These are phyloP conservation scores for Aphelinus atriplicis DNA, from an alignment of 1,140 invertebrate genomes.

Conservation along the genomic window DNA sequence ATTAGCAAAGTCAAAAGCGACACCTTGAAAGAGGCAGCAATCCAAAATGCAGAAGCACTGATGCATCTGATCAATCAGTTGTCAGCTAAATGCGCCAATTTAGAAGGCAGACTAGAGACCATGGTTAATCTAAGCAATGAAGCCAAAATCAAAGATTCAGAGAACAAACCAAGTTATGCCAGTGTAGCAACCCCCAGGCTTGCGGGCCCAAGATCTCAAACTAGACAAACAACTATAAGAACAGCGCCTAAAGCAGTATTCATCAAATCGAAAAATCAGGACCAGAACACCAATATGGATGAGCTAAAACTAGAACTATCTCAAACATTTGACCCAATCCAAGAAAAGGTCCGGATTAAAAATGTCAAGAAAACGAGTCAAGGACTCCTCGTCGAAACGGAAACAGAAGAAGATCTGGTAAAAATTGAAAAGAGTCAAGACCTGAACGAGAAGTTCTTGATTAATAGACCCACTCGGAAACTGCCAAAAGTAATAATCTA, in stretches of 20 bases:
- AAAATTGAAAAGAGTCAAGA: neutral
- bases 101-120: no score
- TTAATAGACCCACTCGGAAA: neutral
- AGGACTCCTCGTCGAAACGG: constrained; percentile 21
- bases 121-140: no score
- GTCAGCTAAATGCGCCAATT: no score
- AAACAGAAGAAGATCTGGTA: constrained; percentile 5
- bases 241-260: neutral
- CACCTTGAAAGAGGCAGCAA: no score
- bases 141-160: no score
- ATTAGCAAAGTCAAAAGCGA: no score
- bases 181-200: no score
- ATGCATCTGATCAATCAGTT: no score
- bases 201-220: no score
- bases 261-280: neutral
- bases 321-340: neutral
- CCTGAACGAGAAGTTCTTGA: neutral
- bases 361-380: neutral
- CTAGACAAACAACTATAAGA: no score
- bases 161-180: no score
- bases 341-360: neutral
- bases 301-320: neutral
- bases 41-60: no score
- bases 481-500: constrained; percentile 28
- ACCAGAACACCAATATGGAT: neutral